Conservation (phyloP, 2,888 invertebrate species). For the Oxycera nigricornis region DNA sequence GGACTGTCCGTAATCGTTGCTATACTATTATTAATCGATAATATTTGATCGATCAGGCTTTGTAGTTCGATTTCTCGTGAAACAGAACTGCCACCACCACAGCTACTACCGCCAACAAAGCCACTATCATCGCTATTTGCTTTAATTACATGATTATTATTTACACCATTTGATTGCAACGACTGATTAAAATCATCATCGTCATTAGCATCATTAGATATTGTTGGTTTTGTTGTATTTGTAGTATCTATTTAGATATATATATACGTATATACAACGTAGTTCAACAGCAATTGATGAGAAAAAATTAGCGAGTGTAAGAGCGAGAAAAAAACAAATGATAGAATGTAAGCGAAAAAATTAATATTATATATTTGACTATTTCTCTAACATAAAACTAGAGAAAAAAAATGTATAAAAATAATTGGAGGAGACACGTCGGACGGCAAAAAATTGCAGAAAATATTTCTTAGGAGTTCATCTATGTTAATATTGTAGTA, state of each 20-base stretch:
- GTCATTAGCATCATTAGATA: background rate
- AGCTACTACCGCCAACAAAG: background rate
- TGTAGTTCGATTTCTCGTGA: constrained; percentile 12
- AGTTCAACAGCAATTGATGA: constrained; percentile 29
- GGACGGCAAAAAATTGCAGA: background rate
- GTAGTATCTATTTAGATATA: constrained; percentile 17
- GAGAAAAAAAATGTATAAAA: background rate
- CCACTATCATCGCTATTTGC: background rate
- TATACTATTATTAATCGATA: constrained; percentile 20
- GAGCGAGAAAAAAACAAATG: constrained; percentile 15
- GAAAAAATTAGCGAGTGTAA: constrained; percentile 6
- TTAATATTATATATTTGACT: background rate
- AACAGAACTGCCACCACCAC: background rate
- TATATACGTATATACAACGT: constrained; percentile 27
- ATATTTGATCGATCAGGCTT: constrained; percentile 18
- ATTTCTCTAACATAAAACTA: background rate
- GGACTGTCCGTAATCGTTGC: too few species aligned
- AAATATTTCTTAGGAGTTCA: background rate
- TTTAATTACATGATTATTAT: constrained; percentile 4
- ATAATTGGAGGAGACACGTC: background rate
- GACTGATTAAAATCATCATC: constrained; percentile 15
- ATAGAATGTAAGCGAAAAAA: constrained; percentile 17
- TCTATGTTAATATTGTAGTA: background rate
- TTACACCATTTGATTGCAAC: constrained; percentile 24
- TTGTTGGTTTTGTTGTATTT: constrained; percentile 25